A percentile compares a stretch with the other conserved stretches of the same genome.
Conservation (phyloP, 2,797 vertebrate genomes). For the Cheirogaleus major region DNA sequence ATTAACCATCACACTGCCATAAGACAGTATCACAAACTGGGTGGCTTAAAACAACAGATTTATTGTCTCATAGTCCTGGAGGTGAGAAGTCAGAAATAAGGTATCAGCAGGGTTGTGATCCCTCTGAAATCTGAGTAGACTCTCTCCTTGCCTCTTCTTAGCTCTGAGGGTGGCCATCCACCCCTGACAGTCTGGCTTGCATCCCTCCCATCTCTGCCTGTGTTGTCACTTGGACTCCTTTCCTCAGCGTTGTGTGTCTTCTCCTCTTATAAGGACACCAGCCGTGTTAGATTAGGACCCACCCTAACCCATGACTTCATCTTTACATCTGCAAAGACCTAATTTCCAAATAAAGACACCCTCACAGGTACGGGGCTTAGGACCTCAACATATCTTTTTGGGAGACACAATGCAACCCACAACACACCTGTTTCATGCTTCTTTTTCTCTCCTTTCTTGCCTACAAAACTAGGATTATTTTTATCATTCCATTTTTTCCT, state of each 20-base stretch:
- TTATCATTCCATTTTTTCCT: neutral
- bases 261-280: neutral
- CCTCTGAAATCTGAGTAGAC: neutral
- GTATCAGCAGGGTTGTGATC: neutral
- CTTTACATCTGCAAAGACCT: neutral
- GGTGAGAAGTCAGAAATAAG: neutral
- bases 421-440: neutral
- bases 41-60: neutral
- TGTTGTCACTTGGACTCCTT: neutral
- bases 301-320: neutral
- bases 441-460: neutral
- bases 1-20: neutral
- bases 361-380: neutral
- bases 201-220: neutral
- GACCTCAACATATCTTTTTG: neutral
- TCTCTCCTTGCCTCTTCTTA: neutral
- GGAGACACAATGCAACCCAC: neutral
- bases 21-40: neutral
- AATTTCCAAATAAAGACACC: neutral
- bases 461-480: neutral
- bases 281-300: neutral
- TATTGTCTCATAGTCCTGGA: neutral
- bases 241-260: neutral
- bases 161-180: neutral
- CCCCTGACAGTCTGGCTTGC: neutral